Percentiles rank a stretch among this genome's conserved stretches.
Evolutionary conservation across 2,888 invertebrate species (phyloP).

Genomic region (Chorisops tibialis): DNA sequence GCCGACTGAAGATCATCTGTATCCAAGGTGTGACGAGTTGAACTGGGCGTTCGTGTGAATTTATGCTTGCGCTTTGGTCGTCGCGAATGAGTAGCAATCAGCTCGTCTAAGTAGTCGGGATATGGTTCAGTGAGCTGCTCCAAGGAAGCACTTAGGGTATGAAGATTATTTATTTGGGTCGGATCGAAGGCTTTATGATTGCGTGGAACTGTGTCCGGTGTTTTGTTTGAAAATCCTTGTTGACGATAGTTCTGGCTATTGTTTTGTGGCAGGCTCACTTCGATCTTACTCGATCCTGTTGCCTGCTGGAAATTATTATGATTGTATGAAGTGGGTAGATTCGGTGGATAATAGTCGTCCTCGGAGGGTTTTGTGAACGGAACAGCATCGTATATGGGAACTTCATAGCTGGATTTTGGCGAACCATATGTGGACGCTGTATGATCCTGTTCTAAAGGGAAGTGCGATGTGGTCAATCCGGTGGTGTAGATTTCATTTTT

Average conservation of each 20-base stretch:
- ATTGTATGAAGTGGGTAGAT: constrained; percentile 34
- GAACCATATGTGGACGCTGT: constrained; percentile 46
- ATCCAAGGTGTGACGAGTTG: constrained; percentile 44
- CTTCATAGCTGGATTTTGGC: constrained; percentile 50
- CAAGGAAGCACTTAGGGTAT: constrained; percentile 14
- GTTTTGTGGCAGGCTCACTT: constrained; percentile 13
- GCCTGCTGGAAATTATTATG: constrained; percentile 29
- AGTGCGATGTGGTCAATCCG: constrained; percentile 41
- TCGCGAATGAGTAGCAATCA: constrained; percentile 22
- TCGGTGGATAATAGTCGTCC: constrained; percentile 44
- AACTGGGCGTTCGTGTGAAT: constrained; percentile 37
- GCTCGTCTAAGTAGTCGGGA: constrained; percentile 28
- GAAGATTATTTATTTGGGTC: constrained; percentile 5
- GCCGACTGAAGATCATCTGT: constrained; percentile 47
- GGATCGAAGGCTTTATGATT: not conserved
- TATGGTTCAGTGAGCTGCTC: constrained; percentile 13
- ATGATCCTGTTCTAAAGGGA: constrained; percentile 45
- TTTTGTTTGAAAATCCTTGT: too few relatives aligned
- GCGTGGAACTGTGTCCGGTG: not conserved
- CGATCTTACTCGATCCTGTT: constrained; percentile 26
- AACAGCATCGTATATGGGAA: constrained; percentile 49
- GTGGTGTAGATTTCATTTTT: constrained; percentile 34
- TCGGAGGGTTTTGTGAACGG: constrained; percentile 42
- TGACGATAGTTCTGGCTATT: too few relatives aligned
- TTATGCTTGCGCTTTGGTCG: constrained; percentile 34